Evolutionary conservation across 2,113 vertebrate species (phyloP), one percentile per base, ranked within the genome.

Genomic region (Herpailurus yagouaroundi): DNA sequence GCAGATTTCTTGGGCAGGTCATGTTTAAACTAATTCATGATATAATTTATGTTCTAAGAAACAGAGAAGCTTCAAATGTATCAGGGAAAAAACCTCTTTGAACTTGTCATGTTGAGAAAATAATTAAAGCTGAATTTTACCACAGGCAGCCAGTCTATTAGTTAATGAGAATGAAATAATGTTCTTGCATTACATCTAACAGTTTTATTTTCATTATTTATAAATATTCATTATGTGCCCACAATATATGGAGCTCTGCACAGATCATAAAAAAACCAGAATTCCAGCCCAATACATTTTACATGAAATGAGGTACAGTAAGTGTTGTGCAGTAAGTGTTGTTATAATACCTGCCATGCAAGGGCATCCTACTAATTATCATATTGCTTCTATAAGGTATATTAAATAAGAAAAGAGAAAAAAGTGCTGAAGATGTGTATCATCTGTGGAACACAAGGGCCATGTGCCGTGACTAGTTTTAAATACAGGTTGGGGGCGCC

Each of bases 191-290:
- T 79, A 94, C 82, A 73, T 38, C 19, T 33, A 79, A 48, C 31
- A 79, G 64, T 12, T 91, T 96, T 89, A 27, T 96, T 97, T 94
- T 77, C 36, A 84, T 88, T 45, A 85, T 91, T 91, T 80, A 31
- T 80, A 88, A 91, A 18, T 73, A 83, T 88, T 94, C 74, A 84
- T 88, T 91, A 19, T 25, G 38, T 80, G 69, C 94, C 77, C 52
- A 50, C 5, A 60, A 45, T 73, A 66, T 74, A 21, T 66, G n/a
- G 45, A 66, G 27, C 45, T 77, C n/a, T 57, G 36, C 7, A 64
- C 21, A 41, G 77, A 50, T 48, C 48, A 89, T 81, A 91, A 89
- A 92, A 80, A 66, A 68, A 52, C 8, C 8, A 69, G 69, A 94
- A 89, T 50, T 73, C 27, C 41, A 25, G 7, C 13, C 11, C 19